A percentile compares a stretch with the other conserved stretches of the same genome.
These are phyloP conservation scores for Drosophila prolongata DNA, from an alignment of 2,888 invertebrate genomes.

Conservation along the genomic window DNA sequence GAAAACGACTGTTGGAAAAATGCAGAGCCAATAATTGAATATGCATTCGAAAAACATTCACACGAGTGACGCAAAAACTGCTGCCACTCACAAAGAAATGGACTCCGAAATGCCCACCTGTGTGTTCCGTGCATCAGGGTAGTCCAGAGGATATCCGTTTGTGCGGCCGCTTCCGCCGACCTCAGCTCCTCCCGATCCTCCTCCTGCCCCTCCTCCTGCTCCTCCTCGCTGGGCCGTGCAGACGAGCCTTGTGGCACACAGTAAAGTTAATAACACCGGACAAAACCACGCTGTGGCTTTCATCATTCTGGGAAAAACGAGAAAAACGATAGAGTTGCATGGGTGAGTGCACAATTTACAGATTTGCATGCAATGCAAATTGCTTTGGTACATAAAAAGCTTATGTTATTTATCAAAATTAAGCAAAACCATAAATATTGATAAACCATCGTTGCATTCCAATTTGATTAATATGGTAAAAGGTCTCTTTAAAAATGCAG, in stretches of 20 bases:
- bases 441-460: not conserved
- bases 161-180: conserved; percentile 49
- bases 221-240: conserved; percentile 82
- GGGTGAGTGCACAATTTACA: conserved; percentile 45
- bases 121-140: conserved; percentile 78
- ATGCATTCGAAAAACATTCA: conserved; percentile 34
- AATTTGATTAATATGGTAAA: too few species aligned
- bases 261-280: conserved; percentile 83
- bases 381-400: not conserved
- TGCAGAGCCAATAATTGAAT: conserved; percentile 42
- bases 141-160: conserved; percentile 81
- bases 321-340: conserved; percentile 27
- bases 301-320: conserved; percentile 75
- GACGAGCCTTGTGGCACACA: conserved; percentile 83
- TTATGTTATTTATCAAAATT: conserved; percentile 8
- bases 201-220: conserved; percentile 24
- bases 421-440: conserved; percentile 7
- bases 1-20: conserved; percentile 22
- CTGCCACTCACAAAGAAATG: conserved; percentile 25
- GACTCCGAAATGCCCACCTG: conserved; percentile 76
- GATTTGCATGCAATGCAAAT: conserved; percentile 19
- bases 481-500: not conserved
- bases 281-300: conserved; percentile 85
- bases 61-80: conserved; percentile 50
- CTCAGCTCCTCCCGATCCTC: conserved; percentile 23